phyloP scores from a whole-genome alignment of 2,888 invertebrate genomes.

The Choreutis nemorana region DNA sequence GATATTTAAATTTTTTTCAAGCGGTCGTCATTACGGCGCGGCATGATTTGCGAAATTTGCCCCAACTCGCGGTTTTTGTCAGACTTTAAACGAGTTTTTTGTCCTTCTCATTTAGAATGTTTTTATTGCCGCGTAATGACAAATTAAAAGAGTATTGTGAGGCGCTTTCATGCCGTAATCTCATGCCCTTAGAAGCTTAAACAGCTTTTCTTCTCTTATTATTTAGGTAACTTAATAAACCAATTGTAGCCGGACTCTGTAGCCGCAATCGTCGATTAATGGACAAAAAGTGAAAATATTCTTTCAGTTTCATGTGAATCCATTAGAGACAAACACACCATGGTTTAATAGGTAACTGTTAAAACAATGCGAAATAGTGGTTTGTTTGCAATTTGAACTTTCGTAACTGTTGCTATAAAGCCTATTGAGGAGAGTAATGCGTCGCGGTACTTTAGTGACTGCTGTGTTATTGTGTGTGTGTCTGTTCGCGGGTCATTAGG shows the following conservation, averaged over 20 bases:
- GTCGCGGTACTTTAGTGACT: too few relatives aligned
- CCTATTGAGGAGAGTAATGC: too few relatives aligned
- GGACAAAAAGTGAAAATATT: too few relatives aligned
- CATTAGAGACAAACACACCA: too few relatives aligned
- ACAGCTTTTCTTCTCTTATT: slow-evolving; percentile 33
- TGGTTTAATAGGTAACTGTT: too few relatives aligned
- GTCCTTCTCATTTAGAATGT: slow-evolving; percentile 60
- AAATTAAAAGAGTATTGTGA: slow-evolving; percentile 63
- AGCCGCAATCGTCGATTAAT: too few relatives aligned
- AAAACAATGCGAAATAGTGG: too few relatives aligned
- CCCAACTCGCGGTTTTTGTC: slow-evolving; percentile 59
- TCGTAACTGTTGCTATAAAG: too few relatives aligned
- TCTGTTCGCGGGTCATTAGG: slow-evolving; percentile 55
- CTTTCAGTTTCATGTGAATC: too few relatives aligned
- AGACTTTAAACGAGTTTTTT: slow-evolving; percentile 56
- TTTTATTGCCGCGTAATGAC: slow-evolving; percentile 64
- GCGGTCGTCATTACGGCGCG: slow-evolving; percentile 58
- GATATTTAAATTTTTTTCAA: slow-evolving; percentile 67
- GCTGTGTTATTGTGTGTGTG: slow-evolving; percentile 32
- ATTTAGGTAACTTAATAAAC: too few relatives aligned
- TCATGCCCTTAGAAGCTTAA: slow-evolving; percentile 37
- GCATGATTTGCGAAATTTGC: slow-evolving; percentile 64
- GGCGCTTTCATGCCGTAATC: slow-evolving; percentile 56
- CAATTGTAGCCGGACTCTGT: too few relatives aligned
- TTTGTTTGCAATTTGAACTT: too few relatives aligned